Conservation (phyloP, 2,797 vertebrate genomes). For the Caiman crocodilus region DNA sequence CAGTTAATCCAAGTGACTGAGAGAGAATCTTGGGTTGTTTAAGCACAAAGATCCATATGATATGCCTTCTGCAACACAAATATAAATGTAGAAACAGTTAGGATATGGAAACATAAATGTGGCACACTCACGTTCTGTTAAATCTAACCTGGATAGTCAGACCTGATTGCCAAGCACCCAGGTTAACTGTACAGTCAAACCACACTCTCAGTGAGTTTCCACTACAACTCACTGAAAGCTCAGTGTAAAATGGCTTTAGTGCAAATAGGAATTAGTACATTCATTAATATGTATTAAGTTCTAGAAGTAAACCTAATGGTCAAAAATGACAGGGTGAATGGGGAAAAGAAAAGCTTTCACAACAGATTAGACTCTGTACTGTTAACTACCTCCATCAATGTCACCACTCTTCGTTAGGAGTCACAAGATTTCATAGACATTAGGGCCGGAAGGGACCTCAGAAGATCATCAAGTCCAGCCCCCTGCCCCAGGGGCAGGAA, state of each 20-base stretch:
- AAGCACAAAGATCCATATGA: background rate
- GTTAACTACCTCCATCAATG: too few species aligned
- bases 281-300: background rate
- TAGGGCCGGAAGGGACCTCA: too few species aligned
- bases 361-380: background rate
- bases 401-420: too few species aligned
- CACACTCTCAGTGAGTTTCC: background rate
- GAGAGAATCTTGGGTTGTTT: too few species aligned
- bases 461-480: too few species aligned
- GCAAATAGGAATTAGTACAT: background rate
- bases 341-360: background rate
- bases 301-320: background rate
- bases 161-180: background rate
- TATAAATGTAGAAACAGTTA: background rate
- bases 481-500: too few species aligned
- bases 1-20: too few species aligned
- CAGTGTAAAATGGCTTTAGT: background rate
- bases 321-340: background rate
- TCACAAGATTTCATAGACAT: too few species aligned
- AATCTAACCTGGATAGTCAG: background rate
- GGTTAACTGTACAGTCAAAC: background rate
- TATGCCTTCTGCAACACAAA: background rate
- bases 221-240: background rate
- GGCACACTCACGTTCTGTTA: background rate
- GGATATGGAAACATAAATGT: background rate